Evolutionary conservation across 2,797 vertebrate species (phyloP).

Genomic region (Chaetodon trifasciatus): DNA sequence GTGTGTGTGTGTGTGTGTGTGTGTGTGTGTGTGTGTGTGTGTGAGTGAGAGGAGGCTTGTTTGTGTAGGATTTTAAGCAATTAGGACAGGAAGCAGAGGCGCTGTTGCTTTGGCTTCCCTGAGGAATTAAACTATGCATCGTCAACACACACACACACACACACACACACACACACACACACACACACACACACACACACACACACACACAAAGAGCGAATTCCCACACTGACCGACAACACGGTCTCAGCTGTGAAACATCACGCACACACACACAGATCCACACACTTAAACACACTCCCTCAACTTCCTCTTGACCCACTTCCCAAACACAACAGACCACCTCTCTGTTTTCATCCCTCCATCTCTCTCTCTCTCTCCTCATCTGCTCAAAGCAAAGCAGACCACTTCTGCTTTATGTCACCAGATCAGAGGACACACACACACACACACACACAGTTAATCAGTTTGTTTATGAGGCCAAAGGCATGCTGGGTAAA

Average conservation of each 20-base stretch:
- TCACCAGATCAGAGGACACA: slow-evolving; percentile 45
- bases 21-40: slow-evolving; percentile 19
- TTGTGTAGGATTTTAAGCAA: slow-evolving; percentile 70
- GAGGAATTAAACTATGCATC: slow-evolving; percentile 74
- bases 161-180: slow-evolving; percentile 38
- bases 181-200: slow-evolving; percentile 38
- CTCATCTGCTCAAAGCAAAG: slow-evolving; percentile 40
- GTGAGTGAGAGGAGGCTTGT: slow-evolving; percentile 38
- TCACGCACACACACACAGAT: slow-evolving; percentile 31
- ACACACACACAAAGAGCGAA: slow-evolving; percentile 12
- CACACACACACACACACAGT: slow-evolving; percentile 37
- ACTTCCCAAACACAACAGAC: slow-evolving; percentile 70
- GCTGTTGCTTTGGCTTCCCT: slow-evolving; percentile 65
- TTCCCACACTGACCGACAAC: slow-evolving; percentile 53
- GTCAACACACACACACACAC: slow-evolving; percentile 45
- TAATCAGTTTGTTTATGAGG: slow-evolving; percentile 62
- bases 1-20: background rate
- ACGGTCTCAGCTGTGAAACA: slow-evolving; percentile 67
- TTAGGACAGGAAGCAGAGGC: slow-evolving; percentile 75
- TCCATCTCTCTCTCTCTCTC: background rate
- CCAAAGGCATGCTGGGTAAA: slow-evolving; percentile 48
- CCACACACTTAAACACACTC: slow-evolving; percentile 41
- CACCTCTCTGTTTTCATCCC: slow-evolving; percentile 45
- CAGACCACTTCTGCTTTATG: slow-evolving; percentile 60
- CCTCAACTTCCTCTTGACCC: slow-evolving; percentile 75